Conservation (phyloP, 2,113 vertebrate genomes). For the Petrocephalus zakoni region DNA sequence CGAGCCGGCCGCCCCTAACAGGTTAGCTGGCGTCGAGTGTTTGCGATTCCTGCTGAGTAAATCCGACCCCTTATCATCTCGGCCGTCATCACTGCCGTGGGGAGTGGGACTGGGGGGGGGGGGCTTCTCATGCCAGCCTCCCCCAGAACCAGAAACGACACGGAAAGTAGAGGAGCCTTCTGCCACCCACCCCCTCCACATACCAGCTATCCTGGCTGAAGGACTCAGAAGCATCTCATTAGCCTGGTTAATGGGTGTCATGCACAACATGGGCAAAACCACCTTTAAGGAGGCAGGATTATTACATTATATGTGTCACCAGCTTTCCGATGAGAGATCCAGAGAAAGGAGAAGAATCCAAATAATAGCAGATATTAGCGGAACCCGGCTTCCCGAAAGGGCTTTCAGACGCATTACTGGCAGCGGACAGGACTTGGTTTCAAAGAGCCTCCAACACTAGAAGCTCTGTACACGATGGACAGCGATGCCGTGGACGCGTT, state of each 20-base stretch:
- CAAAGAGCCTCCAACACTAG: background rate
- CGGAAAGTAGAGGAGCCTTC: background rate
- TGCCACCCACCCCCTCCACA: background rate
- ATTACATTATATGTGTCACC: background rate
- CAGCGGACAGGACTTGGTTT: background rate
- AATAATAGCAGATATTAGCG: background rate
- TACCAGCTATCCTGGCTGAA: background rate
- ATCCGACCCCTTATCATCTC: background rate
- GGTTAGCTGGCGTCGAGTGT: background rate
- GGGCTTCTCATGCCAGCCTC: background rate
- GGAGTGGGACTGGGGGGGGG: background rate
- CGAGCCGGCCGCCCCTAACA: background rate
- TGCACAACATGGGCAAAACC: background rate
- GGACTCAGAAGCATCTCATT: background rate
- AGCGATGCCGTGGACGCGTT: background rate
- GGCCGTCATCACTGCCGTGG: background rate
- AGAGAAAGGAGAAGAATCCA: background rate
- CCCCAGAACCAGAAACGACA: background rate
- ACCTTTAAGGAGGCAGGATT: background rate
- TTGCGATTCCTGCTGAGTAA: constrained; percentile 8
- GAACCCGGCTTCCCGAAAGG: background rate
- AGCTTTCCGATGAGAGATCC: background rate
- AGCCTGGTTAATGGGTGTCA: background rate
- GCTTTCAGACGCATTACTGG: background rate
- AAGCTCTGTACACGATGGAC: background rate